Conservation (phyloP, 2,113 vertebrate species). For the Menura novaehollandiae region DNA sequence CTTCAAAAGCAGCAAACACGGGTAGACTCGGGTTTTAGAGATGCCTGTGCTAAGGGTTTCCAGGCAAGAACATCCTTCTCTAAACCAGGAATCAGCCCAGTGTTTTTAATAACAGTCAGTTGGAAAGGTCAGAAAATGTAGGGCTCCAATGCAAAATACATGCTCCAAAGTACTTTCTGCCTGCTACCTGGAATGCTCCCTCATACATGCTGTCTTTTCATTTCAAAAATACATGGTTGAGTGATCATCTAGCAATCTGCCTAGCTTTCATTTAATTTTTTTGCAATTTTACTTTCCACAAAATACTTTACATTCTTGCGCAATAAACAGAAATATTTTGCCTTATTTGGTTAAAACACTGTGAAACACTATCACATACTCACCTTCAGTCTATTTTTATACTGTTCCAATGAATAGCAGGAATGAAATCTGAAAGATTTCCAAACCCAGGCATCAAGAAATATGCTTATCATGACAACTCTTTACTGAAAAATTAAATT, state of each 20-base stretch:
- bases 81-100: background rate
- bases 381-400: background rate
- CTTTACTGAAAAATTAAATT: slow-evolving; percentile 41
- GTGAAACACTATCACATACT: background rate
- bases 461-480: background rate
- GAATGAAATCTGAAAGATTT: background rate
- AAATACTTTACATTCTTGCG: background rate
- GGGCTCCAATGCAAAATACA: background rate
- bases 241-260: background rate
- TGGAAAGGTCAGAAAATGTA: background rate
- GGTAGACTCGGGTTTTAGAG: background rate
- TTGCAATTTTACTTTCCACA: background rate
- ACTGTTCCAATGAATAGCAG: background rate
- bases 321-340: background rate
- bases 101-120: background rate
- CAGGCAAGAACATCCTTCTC: background rate
- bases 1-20: background rate
- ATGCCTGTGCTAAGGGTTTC: background rate
- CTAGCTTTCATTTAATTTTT: background rate
- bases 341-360: background rate
- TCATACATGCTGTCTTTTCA: background rate
- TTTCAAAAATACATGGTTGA: background rate
- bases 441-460: background rate
- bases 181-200: background rate
- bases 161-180: background rate